These are phyloP conservation scores for Polyommatus iphigenia DNA, from an alignment of 2,888 invertebrate genomes.

Conservation along the genomic window DNA sequence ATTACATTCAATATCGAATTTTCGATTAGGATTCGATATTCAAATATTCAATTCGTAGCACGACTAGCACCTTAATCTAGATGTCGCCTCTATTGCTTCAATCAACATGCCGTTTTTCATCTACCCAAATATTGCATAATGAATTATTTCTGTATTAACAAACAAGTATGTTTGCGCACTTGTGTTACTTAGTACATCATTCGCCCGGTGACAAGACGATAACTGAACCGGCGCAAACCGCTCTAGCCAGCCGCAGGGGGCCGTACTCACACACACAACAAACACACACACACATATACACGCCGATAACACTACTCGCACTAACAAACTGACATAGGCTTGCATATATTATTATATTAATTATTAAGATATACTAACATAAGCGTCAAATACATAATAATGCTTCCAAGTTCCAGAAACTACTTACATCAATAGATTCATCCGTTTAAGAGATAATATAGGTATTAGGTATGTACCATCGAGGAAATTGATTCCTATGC, in stretches of 20 bases:
- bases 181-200: conserved; percentile 29
- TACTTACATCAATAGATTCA: too few relatives aligned
- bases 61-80: not conserved
- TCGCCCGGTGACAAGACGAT: conserved; percentile 59
- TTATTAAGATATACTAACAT: not conserved
- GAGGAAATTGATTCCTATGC: too few relatives aligned
- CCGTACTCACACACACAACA: conserved; percentile 46
- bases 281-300: conserved; percentile 44
- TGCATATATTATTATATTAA: not conserved
- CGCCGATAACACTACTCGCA: conserved; percentile 58
- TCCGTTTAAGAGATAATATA: too few relatives aligned
- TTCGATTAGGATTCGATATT: too few relatives aligned
- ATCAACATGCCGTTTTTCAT: not conserved
- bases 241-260: conserved; percentile 71
- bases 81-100: not conserved
- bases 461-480: too few relatives aligned
- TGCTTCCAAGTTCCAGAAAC: too few relatives aligned
- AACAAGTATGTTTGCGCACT: conserved; percentile 38
- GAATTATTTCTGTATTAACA: conserved; percentile 39
- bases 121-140: conserved; percentile 47
- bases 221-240: conserved; percentile 68
- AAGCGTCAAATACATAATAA: not conserved
- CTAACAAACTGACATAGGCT: conserved; percentile 46
- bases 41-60: too few relatives aligned
- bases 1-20: too few relatives aligned